These are phyloP conservation scores for Rhombomys opimus DNA, from an alignment of 2,113 vertebrate genomes.

Conservation along the genomic window DNA sequence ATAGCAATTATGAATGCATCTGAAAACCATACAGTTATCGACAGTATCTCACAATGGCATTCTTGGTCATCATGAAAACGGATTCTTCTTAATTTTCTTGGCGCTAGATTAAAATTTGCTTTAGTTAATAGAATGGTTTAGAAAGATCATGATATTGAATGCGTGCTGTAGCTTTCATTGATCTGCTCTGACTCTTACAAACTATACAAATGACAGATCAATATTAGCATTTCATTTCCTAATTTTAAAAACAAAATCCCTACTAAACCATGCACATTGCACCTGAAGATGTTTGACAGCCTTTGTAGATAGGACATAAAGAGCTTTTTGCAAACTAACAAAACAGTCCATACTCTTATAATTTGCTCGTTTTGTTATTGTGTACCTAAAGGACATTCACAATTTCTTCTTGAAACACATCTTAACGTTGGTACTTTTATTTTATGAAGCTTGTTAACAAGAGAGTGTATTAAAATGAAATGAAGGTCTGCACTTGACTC, in stretches of 20 bases:
- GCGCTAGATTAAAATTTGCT: neutral
- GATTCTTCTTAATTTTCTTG: constrained; percentile 22
- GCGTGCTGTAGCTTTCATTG: neutral
- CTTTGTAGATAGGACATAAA: neutral
- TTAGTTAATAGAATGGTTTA: constrained; percentile 12
- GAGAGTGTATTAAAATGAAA: constrained; percentile 21
- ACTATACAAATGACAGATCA: neutral
- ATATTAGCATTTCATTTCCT: constrained; percentile 48
- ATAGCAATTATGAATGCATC: neutral
- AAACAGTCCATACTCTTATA: neutral
- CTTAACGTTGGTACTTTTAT: neutral
- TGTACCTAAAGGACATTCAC: neutral
- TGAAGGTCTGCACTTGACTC: neutral
- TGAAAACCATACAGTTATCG: constrained; percentile 23
- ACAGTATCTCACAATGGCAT: neutral
- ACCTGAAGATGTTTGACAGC: neutral
- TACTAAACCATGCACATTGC: neutral
- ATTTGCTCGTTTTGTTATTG: neutral
- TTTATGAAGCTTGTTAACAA: constrained; percentile 6
- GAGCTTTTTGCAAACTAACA: neutral
- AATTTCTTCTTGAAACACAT: constrained; percentile 43
- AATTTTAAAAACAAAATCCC: constrained; percentile 27
- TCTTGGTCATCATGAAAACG: neutral
- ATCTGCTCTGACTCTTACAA: neutral
- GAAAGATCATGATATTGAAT: neutral